Evolutionary conservation across 2,888 invertebrate species (phyloP).

Genomic region (Caenorhabditis doughertyi): DNA sequence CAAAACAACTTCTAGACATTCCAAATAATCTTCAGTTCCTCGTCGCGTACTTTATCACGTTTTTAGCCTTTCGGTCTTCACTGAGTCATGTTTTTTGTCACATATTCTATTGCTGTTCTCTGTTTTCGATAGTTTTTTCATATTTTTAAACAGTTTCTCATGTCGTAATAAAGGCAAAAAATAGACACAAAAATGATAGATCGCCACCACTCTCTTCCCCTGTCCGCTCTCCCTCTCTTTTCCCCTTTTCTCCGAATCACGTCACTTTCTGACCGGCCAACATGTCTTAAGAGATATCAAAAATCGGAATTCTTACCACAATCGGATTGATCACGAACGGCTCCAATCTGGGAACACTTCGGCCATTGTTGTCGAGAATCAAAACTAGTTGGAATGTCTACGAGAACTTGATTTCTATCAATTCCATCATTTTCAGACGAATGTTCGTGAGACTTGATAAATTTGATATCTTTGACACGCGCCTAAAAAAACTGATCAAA

Average conservation of each 20-base stretch:
- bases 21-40: conserved; percentile 14
- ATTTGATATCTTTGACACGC: conserved; percentile 48
- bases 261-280: conserved; percentile 18
- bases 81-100: neutral
- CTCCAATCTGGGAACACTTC: conserved; percentile 40
- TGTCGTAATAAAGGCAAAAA: conserved; percentile 28
- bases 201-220: conserved; percentile 22
- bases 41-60: conserved; percentile 10
- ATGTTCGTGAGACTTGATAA: conserved; percentile 54
- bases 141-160: conserved; percentile 24
- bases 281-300: conserved; percentile 1
- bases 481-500: conserved; percentile 37
- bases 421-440: neutral
- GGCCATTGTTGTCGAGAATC: conserved; percentile 54
- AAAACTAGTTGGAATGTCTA: conserved; percentile 43
- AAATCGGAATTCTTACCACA: conserved; percentile 34
- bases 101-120: conserved; percentile 8
- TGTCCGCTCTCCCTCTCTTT: conserved; percentile 5
- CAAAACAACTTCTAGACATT: conserved; percentile 1
- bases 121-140: conserved; percentile 24
- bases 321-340: conserved; percentile 59
- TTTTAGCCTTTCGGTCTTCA: conserved; percentile 13
- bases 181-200: conserved; percentile 43
- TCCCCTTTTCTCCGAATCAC: conserved; percentile 39
- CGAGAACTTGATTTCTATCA: neutral